Evolutionary conservation across 2,888 invertebrate species (phyloP).

Genomic region (Heterodera filipjevi): DNA sequence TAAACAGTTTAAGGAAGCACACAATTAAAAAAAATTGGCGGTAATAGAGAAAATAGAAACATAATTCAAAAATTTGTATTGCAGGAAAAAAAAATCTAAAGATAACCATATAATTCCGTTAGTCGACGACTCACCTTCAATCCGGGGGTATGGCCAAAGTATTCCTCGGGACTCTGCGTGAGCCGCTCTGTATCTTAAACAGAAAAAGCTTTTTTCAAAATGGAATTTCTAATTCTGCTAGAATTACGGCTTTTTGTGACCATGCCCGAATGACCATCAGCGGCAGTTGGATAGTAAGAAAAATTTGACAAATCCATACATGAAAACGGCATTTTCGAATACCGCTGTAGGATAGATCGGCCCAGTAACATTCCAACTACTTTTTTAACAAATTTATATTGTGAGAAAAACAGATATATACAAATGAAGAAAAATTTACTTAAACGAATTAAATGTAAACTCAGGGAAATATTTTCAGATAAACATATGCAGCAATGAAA

Average conservation of each 20-base stretch:
- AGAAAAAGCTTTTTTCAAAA: slow-evolving; percentile 89
- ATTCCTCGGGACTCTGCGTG: slow-evolving; percentile 95
- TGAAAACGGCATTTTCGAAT: background rate
- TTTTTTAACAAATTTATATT: too few relatives aligned
- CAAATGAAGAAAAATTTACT: too few relatives aligned
- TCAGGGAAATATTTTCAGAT: too few relatives aligned
- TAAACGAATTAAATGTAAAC: slow-evolving; percentile 85
- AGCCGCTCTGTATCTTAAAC: too few relatives aligned
- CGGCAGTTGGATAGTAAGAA: slow-evolving; percentile 10
- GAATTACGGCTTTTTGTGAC: background rate
- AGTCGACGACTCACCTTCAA: slow-evolving; percentile 74
- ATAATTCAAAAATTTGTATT: too few relatives aligned
- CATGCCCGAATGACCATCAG: background rate
- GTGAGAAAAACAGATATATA: too few relatives aligned
- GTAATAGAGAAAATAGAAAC: background rate
- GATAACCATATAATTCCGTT: background rate
- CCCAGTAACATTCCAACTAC: too few relatives aligned
- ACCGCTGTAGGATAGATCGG: background rate
- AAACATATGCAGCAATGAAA: background rate
- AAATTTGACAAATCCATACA: slow-evolving; percentile 30
- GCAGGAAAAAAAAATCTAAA: slow-evolving; percentile 11
- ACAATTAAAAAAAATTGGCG: slow-evolving; percentile 8
- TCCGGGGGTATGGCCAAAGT: slow-evolving; percentile 93
- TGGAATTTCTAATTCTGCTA: slow-evolving; percentile 67
- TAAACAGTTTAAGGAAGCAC: background rate